Evolutionary conservation across 2,797 vertebrate genomes (phyloP), one percentile per base, ranked within the genome.

Genomic region (Austrolebias charrua): DNA sequence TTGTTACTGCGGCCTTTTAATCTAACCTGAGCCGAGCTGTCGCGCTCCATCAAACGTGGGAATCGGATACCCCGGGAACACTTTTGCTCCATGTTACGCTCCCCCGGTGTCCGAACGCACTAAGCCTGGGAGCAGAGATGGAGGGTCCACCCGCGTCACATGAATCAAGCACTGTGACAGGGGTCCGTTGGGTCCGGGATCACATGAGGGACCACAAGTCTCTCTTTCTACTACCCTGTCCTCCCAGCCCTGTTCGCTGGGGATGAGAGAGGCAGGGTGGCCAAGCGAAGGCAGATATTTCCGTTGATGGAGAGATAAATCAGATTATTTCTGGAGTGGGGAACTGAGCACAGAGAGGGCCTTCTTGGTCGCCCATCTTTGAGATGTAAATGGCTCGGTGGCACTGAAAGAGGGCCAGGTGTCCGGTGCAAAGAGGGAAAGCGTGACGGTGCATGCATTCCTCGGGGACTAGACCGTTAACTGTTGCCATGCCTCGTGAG

Each of bases 281-380:
- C 77, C 69, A 73, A 84, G 81, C 66, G 79, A 88, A 81, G 88
- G 84, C 86, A 62, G 85, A 88, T 90, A 91, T 92, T 92, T 92
- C 90, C 89, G 90, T 92, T 92, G 90, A 90, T 80, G 89, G 76
- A 85, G 88, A 90, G 90, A 91, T 92, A 91, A 92, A 92, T 92
- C 89, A 90, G 88, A 92, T 91, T 85, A 90, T 90, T 88, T 88
- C 88, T 90, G 71, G 81, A 81, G 87, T 85, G 61, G 82, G 87
- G 85, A 86, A 86, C 81, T 46, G 85, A 87, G 88, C 84, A 90
- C 88, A 91, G 88, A 90, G 89, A 50, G 80, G 51, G 87, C 83
- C 85, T 90, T 91, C 88, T 91, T 91, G 87, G 74, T 71, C 52
- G 29, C 47, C 75, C 63, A 40, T 82, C 88, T 91, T 92, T 92